Evolutionary conservation across 2,888 invertebrate genomes (phyloP).

Genomic region (Melipona bicolor): DNA sequence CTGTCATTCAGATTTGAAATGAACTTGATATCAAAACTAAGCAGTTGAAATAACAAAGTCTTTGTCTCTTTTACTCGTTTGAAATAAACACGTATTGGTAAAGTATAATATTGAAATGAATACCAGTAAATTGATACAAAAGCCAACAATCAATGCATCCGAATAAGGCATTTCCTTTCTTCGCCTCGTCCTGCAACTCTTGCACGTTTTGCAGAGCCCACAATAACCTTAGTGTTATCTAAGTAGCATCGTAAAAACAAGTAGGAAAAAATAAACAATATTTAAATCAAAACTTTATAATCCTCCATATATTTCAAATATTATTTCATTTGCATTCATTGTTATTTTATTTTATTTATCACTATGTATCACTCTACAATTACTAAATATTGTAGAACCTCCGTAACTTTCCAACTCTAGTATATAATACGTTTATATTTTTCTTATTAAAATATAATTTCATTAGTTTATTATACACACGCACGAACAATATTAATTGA

Average conservation of each 20-base stretch:
- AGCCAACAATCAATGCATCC: conserved; percentile 98
- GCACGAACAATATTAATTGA: no score
- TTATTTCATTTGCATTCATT: background rate
- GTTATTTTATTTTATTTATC: background rate
- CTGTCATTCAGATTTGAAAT: background rate
- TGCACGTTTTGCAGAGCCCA: conserved; percentile 92
- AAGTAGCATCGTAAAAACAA: conserved; percentile 54
- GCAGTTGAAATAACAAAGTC: background rate
- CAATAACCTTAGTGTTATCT: conserved; percentile 91
- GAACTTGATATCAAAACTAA: background rate
- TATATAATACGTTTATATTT: no score
- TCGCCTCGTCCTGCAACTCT: conserved; percentile 88
- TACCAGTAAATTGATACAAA: conserved; percentile 90
- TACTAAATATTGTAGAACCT: no score
- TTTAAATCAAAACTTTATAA: conserved; percentile 13
- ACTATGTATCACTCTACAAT: background rate
- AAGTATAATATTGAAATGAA: conserved; percentile 11
- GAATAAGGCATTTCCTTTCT: conserved; percentile 89
- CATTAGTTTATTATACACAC: no score
- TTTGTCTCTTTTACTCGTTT: background rate
- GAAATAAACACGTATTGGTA: background rate
- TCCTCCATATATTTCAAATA: background rate
- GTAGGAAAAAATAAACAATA: conserved; percentile 22
- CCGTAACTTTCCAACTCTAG: no score
- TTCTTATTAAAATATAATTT: no score